Evolutionary conservation across 2,113 vertebrate species (phyloP), one percentile per base, ranked within the genome.

Genomic region (Hydropotes inermis): DNA sequence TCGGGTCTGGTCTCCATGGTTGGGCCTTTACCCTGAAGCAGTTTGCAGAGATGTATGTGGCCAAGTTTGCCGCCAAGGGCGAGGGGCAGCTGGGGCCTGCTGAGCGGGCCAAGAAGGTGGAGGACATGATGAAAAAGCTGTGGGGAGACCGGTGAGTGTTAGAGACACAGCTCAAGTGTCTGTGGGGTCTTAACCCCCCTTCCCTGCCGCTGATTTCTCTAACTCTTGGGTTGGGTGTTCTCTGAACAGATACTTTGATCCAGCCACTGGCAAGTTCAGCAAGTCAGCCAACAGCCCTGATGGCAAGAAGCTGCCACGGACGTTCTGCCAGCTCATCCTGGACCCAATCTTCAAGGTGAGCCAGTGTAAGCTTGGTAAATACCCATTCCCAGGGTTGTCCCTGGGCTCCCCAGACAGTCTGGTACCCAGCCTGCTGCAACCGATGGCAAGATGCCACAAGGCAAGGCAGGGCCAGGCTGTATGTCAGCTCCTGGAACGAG

Each of bases 11-110:
- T 50, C 99, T 99, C 91, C 99, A 99, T 0, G 99, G 99, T 28
- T 99, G 99, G 99, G 99, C 99, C 84, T 99, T 99, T 98, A 99
- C 99, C 28, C 98, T 99, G 17, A 99, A 99, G 98, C 99, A 99
- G 99, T 99, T 99, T 97, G 99, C 99, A 5, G 99, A 99, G 98
- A 99, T 99, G 99, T 99, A 99, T 0, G 99, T 99, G 82, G 99
- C 99, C 83, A 99, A 99, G 98, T 99, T 99, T 9, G 99, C 99
- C 16, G 99, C 99, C 87, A 99, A 99, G 97, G 99, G 99, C 0
- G 99, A 99, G 28, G 98, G 99, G 36, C 99, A 99, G 92, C 94
- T 99, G 97, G 97, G 98, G 7, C 28, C 99, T 0, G 96, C 91
- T 0, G 99, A 99, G 94, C 99, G 99, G 64, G 99, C 99, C 98